Conservation (phyloP, 2,797 vertebrate genomes). For the Danio albolineatus region DNA sequence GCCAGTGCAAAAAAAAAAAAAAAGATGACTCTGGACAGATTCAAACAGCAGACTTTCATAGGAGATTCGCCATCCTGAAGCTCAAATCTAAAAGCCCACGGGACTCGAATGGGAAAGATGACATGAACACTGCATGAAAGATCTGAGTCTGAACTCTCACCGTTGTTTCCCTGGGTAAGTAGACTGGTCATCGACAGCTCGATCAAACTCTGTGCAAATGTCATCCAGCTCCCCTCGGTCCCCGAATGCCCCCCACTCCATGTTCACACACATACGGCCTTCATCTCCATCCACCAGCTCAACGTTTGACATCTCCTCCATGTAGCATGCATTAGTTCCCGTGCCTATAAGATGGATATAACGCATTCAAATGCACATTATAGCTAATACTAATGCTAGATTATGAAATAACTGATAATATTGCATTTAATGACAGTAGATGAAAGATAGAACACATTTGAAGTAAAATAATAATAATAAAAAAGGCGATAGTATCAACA, state of each 20-base stretch:
- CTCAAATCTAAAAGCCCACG: background rate
- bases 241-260: conserved; percentile 97
- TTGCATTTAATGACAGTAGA: no score
- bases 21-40: background rate
- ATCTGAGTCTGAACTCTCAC: conserved; percentile 66
- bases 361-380: no score
- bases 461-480: no score
- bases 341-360: conserved; percentile 78
- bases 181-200: conserved; percentile 85
- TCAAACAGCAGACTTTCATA: background rate
- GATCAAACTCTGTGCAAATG: conserved; percentile 86
- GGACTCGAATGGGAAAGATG: background rate
- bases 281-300: conserved; percentile 89
- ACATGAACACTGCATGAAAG: background rate
- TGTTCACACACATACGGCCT: conserved; percentile 94
- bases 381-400: no score
- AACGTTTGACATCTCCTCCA: conserved; percentile 95
- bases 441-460: no score
- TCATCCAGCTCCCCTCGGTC: conserved; percentile 89
- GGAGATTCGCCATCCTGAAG: background rate
- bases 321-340: conserved; percentile 94
- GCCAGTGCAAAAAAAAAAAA: background rate
- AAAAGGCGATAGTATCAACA: no score
- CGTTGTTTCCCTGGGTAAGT: conserved; percentile 89
- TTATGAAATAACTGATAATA: no score